These are phyloP conservation scores for Amphipoea lucens DNA, from an alignment of 2,888 invertebrate species.

Conservation along the genomic window DNA sequence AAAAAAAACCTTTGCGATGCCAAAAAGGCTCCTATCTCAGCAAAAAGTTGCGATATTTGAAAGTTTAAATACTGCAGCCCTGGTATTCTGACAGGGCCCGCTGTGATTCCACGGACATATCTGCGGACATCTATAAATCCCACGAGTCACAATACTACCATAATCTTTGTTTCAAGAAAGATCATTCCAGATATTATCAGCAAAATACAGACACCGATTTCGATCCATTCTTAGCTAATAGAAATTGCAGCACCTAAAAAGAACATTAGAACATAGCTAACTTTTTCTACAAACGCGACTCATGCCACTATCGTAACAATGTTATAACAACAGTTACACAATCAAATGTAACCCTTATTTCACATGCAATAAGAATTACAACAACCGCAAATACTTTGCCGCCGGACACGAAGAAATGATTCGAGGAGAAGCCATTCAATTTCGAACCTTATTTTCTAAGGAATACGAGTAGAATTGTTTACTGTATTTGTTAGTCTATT, in stretches of 20 bases:
- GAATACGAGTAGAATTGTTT: constrained; percentile 35
- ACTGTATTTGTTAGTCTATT: constrained; percentile 66
- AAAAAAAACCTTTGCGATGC: too few species aligned
- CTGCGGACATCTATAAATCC: too few species aligned
- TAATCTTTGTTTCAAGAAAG: background rate
- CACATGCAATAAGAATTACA: constrained; percentile 59
- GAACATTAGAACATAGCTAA: constrained; percentile 42
- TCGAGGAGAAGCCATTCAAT: constrained; percentile 33
- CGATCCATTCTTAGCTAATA: constrained; percentile 34
- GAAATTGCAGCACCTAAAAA: constrained; percentile 60
- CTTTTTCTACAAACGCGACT: constrained; percentile 45
- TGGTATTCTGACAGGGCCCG: too few species aligned
- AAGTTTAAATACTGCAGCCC: too few species aligned
- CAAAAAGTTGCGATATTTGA: too few species aligned
- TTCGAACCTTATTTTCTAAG: constrained; percentile 30
- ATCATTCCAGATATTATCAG: background rate
- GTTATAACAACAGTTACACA: constrained; percentile 38
- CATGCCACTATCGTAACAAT: constrained; percentile 33
- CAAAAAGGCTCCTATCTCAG: too few species aligned
- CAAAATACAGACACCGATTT: constrained; percentile 15
- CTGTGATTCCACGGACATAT: too few species aligned
- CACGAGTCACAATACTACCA: background rate
- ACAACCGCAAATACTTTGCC: constrained; percentile 52
- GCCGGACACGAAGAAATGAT: constrained; percentile 40
- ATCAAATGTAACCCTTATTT: constrained; percentile 64